Conservation (phyloP, 1,140 invertebrate genomes). For the Dolichoris vasculosae region DNA sequence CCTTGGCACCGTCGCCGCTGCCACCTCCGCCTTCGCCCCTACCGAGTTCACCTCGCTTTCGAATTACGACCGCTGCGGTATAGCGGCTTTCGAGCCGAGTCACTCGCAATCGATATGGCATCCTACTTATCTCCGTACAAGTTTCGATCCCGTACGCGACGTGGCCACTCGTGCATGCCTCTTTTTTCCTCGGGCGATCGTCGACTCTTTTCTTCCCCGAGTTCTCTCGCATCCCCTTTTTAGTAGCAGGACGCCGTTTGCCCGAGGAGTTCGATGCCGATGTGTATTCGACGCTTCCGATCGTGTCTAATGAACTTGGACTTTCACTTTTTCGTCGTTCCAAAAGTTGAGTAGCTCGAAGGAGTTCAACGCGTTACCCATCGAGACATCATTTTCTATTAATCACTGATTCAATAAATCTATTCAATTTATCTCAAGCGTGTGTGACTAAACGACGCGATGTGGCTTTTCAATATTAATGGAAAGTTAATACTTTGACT, state of each 20-base stretch:
- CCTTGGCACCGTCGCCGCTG: conserved; percentile 54
- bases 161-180: not conserved
- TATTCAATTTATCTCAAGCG: no score
- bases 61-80: conserved; percentile 60
- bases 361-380: no score
- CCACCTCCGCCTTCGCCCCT: conserved; percentile 56
- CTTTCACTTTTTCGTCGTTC: not conserved
- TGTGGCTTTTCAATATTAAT: no score
- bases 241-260: not conserved
- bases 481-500: no score
- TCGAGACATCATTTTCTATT: no score
- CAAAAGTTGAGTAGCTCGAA: not conserved
- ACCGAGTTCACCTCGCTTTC: conserved; percentile 64
- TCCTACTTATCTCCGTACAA: conserved; percentile 70
- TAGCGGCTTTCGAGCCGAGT: conserved; percentile 55
- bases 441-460: no score
- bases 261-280: not conserved
- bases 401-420: no score
- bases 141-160: conserved; percentile 55
- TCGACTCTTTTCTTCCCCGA: conserved; percentile 34
- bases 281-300: not conserved
- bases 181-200: not conserved
- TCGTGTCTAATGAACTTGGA: not conserved
- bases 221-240: not conserved
- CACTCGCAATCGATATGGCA: conserved; percentile 72